Evolutionary conservation across 2,797 vertebrate species (phyloP), one percentile per base, ranked within the genome.

Genomic region (Tauraco hartlaubi): DNA sequence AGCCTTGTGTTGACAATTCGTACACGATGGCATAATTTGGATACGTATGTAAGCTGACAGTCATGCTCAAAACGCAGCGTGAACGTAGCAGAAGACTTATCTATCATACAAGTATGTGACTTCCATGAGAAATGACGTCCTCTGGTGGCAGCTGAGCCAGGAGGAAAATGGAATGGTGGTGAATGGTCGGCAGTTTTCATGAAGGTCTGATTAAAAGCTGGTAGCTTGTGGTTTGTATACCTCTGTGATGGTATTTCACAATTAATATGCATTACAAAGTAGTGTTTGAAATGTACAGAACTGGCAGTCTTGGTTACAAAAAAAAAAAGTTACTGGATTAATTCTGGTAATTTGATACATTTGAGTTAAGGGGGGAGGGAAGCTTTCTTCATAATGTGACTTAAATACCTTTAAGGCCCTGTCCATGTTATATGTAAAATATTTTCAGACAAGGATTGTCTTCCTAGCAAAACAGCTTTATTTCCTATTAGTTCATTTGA

Each of bases 1-100:
- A 85, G 5, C 16, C 13, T 58, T 48, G 8, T 55, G 26, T 48
- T 79, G 43, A 29, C 21, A 46, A 4, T 13, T 20, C 3, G 9
- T 17, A 20, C 0, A 0, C 15, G n/a, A 11, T 31, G 29, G 19
- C 9, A 71, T 33, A 54, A 31, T 39, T 48, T 72, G 41, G 8
- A 19, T 48, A 12, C 0, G 0, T 39, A 3, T 10, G 2, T 33
- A 58, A 49, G 17, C 28, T 71, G 23, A 37, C 16, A 51, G 49
- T 55, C 11, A 5, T 15, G 28, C 25, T 84, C 39, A 37, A 88
- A 91, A 41, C 37, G 22, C n/a, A 28, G 28, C 2, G 11, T 48
- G 20, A 16, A 19, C 8, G 22, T 11, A 54, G 29, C 16, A 80
- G 59, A 78, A 79, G 54, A 6, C 19, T 55, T 59, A 8, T 3